These are phyloP conservation scores for Perccottus glenii DNA, from an alignment of 2,113 vertebrate genomes.

Conservation along the genomic window DNA sequence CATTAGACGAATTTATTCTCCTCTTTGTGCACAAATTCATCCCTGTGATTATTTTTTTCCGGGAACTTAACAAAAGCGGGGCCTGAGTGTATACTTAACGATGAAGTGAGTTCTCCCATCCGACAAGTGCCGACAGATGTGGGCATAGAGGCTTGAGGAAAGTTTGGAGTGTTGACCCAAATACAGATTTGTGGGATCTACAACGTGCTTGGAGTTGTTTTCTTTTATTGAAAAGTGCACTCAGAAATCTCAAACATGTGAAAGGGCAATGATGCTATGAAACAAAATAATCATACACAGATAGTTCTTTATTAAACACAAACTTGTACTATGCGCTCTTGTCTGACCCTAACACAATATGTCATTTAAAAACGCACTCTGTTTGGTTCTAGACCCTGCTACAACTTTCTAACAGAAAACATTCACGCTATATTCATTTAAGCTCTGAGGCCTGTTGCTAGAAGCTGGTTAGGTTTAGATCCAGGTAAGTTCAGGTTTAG, in stretches of 20 bases:
- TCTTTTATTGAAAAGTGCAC: slow-evolving; percentile 8
- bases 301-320: too few relatives aligned
- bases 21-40: slow-evolving; percentile 51
- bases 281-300: too few relatives aligned
- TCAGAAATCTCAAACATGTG: background rate
- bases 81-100: background rate
- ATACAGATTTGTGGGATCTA: slow-evolving; percentile 12
- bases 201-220: slow-evolving; percentile 5
- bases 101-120: slow-evolving; percentile 17
- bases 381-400: too few relatives aligned
- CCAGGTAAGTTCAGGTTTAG: too few relatives aligned
- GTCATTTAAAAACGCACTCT: too few relatives aligned
- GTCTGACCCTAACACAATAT: too few relatives aligned
- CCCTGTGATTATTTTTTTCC: slow-evolving; percentile 41
- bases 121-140: slow-evolving; percentile 15
- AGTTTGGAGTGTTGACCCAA: slow-evolving; percentile 26
- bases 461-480: too few relatives aligned
- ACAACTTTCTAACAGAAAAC: too few relatives aligned
- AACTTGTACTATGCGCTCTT: too few relatives aligned
- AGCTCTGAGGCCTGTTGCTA: too few relatives aligned
- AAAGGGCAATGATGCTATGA: background rate
- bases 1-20: slow-evolving; percentile 46
- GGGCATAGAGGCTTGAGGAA: slow-evolving; percentile 11
- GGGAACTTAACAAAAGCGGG: slow-evolving; percentile 12
- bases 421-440: too few relatives aligned